Evolutionary conservation across 2,888 invertebrate species (phyloP).

Genomic region (Prenolepis imparis): DNA sequence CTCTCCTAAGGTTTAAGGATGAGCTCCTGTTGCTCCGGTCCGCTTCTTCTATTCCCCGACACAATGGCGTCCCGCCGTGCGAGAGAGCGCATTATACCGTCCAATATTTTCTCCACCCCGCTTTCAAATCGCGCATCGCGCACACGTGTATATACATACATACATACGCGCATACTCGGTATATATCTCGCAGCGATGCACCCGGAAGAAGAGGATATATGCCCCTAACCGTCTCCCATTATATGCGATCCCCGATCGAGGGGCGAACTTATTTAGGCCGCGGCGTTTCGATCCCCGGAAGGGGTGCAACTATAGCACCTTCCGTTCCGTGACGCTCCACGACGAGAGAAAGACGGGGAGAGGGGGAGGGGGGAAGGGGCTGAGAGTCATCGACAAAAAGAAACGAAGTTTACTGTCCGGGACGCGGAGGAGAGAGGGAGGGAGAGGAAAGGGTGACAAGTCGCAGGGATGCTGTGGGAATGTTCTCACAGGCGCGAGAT

Average conservation of each 20-base stretch:
- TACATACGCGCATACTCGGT: constrained; percentile 40
- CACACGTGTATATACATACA: constrained; percentile 37
- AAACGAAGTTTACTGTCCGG: constrained; percentile 66
- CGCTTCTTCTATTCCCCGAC: constrained; percentile 79
- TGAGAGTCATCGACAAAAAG: constrained; percentile 61
- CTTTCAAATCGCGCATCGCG: constrained; percentile 54
- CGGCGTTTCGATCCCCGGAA: constrained; percentile 75
- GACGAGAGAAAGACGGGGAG: constrained; percentile 65
- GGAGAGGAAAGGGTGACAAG: constrained; percentile 79
- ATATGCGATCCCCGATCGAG: constrained; percentile 77
- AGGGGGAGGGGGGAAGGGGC: constrained; percentile 61
- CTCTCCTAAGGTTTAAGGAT: constrained; percentile 70
- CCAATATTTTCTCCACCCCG: constrained; percentile 68
- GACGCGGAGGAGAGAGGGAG: background rate
- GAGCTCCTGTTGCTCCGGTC: constrained; percentile 79
- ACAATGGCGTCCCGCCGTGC: constrained; percentile 78
- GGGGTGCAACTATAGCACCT: constrained; percentile 78
- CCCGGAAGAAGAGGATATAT: constrained; percentile 80
- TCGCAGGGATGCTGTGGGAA: constrained; percentile 84
- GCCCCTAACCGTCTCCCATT: constrained; percentile 84
- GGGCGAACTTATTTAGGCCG: constrained; percentile 75
- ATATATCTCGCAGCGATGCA: constrained; percentile 63
- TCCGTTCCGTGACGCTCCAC: constrained; percentile 67
- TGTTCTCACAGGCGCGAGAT: constrained; percentile 83
- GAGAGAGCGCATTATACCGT: constrained; percentile 71